Conservation (phyloP, 2,113 vertebrate genomes). For the Mionectes macconnelli region DNA sequence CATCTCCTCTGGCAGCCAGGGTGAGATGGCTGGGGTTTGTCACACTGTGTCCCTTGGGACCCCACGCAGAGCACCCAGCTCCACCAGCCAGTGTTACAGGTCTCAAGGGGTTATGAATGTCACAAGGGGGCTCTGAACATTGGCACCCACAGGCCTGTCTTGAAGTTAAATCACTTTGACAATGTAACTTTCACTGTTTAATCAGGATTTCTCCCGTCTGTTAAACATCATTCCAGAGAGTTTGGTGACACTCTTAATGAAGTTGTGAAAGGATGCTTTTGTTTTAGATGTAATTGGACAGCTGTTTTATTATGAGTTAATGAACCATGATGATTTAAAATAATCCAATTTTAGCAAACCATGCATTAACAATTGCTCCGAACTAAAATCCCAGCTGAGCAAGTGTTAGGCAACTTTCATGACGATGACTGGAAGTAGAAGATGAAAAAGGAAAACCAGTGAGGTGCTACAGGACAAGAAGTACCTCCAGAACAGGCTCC, state of each 20-base stretch:
- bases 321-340: slow-evolving; percentile 36
- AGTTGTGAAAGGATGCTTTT: background rate
- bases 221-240: background rate
- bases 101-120: rapidly evolving
- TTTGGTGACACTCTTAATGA: slow-evolving; percentile 27
- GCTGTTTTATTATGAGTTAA: slow-evolving; percentile 50
- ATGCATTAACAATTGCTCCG: background rate
- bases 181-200: background rate
- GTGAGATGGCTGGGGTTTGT: background rate
- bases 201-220: slow-evolving; percentile 5
- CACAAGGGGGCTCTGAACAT: rapidly evolving
- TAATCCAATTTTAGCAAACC: background rate
- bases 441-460: background rate
- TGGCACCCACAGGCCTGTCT: background rate
- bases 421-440: background rate
- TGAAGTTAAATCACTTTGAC: background rate
- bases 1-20: background rate
- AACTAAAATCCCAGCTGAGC: background rate
- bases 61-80: background rate
- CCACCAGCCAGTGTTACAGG: background rate
- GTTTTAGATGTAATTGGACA: slow-evolving; percentile 42
- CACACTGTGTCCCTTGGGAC: rapidly evolving
- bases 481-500: background rate
- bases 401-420: background rate
- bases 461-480: background rate